Conservation (phyloP, 2,888 invertebrate species). For the Ophion ventricosus region DNA sequence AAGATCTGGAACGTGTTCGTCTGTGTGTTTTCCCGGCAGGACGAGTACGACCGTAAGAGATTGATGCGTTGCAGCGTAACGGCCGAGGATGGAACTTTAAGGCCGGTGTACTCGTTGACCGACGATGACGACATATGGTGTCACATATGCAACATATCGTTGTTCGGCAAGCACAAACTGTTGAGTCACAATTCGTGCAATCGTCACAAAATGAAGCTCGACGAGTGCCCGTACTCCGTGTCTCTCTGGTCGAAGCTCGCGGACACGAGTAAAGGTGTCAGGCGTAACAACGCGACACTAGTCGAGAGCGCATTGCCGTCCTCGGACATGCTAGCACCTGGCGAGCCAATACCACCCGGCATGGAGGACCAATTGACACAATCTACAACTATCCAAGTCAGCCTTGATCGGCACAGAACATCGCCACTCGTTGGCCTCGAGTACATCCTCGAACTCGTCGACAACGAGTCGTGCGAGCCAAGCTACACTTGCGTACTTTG, state of each 20-base stretch:
- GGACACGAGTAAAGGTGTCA: constrained; percentile 74
- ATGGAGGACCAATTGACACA: constrained; percentile 87
- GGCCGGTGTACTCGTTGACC: constrained; percentile 81
- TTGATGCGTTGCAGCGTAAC: constrained; percentile 82
- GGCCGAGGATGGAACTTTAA: constrained; percentile 81
- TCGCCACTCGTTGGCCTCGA: constrained; percentile 89
- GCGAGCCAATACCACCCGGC: constrained; percentile 89
- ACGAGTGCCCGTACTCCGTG: constrained; percentile 81
- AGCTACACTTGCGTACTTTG: constrained; percentile 91
- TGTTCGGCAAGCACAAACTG: constrained; percentile 81
- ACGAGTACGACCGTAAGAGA: constrained; percentile 81
- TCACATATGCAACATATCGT: constrained; percentile 82
- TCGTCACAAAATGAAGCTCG: constrained; percentile 82
- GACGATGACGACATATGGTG: constrained; percentile 82
- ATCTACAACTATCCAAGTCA: constrained; percentile 83
- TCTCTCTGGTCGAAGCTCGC: constrained; percentile 80
- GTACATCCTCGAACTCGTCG: constrained; percentile 90
- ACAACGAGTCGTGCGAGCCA: constrained; percentile 88
- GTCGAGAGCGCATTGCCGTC: constrained; percentile 61
- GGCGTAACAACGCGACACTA: constrained; percentile 63
- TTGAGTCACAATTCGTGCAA: constrained; percentile 81
- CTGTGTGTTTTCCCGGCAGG: constrained; percentile 73
- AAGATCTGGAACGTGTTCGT: constrained; percentile 14
- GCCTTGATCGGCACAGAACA: constrained; percentile 85
- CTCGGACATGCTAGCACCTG: constrained; percentile 84